Base-by-base conservation (phyloP, 2,797 vertebrate genomes). In the Centroberyx gerrardi region DNA sequence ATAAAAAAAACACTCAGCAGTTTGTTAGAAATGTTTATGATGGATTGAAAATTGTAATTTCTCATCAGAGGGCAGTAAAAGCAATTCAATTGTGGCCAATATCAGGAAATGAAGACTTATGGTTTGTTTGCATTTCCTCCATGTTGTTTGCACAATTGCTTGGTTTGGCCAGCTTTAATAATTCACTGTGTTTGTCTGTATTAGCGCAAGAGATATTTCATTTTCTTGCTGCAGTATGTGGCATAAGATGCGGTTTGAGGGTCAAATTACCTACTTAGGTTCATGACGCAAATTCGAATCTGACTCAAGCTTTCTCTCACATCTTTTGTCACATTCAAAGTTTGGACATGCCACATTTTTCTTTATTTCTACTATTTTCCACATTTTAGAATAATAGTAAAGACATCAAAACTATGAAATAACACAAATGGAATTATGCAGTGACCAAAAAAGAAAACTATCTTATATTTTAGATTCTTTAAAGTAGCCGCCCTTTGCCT, bases 201-300 rank as follows among this genome's bases (percentile, higher is more conserved):
- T 92, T 89, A 90, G 82, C 5, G 72, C 52, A 0, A 85, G 80
- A 73, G 61, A 82, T 85, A 70, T 91, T 90, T 90, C 53, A 90
- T 93, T 87, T 89, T 91, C 93, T 93, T 93, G 94, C 33, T 95
- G 94, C 91, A 94, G 94, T 93, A 88, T 78, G 86, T 91, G 94
- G 94, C 95, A 94, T 94, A 85, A 92, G 93, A 88, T 91, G 85
- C 96, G 96, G 95, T 95, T 96, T 96, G 94, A 94, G 80, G 96
- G 95, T 97, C 95, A 94, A 92, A 95, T 95, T 94, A 93, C 95
- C 94, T 91, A 94, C 96, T 94, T 93, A 78, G 78, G 86, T 80
- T 96, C 96, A 96, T 93, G 92, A 93, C 94, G 91, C 74, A 86
- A 81, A 90, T 93, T 83, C 81, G 88, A 88, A 84, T 1, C 48